Base-by-base conservation (phyloP, 2,888 invertebrate genomes). In the Eupsilia transversa region DNA sequence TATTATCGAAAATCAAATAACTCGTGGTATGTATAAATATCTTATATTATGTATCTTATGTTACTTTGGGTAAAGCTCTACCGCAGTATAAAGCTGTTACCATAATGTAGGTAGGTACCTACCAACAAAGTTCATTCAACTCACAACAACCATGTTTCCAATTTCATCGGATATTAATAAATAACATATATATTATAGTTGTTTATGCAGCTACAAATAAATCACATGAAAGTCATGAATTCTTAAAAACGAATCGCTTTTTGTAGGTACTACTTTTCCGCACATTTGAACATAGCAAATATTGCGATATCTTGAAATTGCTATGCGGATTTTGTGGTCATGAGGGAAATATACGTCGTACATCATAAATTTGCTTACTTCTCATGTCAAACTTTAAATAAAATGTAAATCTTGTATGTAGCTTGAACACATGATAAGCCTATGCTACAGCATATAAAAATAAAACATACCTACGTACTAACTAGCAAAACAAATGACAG, bases 401-500 rank as follows among this genome's bases (percentile, higher is more conserved):
- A 49, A 49, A 49, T 30, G 12, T 68, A 49, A 70, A 38, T 49
- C 35, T 10, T 27, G 5, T 38, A 5, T 9, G 43, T 2, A 30
- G 41, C 2, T 67, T 30, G 67, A 67, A 67, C 20, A 41, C 20
- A 52, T n/a, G 10, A 7, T 30, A 30, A 38, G 17, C 12, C 30
- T 54, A 54, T n/a, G n/a, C 1, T 27, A 6, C 5, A n/a, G n/a
- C n/a, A 20, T 14, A 38, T 33, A 12, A 72, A 67, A 49, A 80
- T 33, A 64, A 27, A 63, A 54, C 30, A 30, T 56, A 33, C 20
- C 23, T 38, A 75, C n/a, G n/a, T 41, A 63, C 46, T n/a, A 46
- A 60, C n/a, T 63, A 77, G 60, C 68, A 63, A 74, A 69, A 73
- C 71, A 70, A 77, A 67, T 74, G 68, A 43, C 75, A 56, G 65